A percentile compares a stretch with the other conserved stretches of the same genome.
These are phyloP conservation scores for Brenthis hecate DNA, from an alignment of 2,888 invertebrate genomes.

Conservation along the genomic window DNA sequence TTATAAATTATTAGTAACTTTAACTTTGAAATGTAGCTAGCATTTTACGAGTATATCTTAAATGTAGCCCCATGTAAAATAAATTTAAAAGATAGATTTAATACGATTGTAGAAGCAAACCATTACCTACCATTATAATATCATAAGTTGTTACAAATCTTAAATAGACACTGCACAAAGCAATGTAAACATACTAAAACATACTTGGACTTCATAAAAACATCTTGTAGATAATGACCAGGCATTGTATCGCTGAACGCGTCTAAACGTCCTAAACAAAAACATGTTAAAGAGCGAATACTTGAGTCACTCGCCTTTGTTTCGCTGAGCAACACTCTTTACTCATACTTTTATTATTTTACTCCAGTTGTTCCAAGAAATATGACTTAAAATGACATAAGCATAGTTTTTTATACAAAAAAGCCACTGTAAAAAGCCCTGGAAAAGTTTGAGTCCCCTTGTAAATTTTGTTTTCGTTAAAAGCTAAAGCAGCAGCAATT, in stretches of 20 bases:
- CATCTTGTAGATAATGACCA: conserved; percentile 28
- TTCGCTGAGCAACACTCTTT: background rate
- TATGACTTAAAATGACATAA: background rate
- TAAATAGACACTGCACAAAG: background rate
- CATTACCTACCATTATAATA: too few species aligned
- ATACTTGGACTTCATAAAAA: conserved; percentile 15
- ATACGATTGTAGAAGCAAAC: too few species aligned
- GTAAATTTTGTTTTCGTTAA: too few species aligned
- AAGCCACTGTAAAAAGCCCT: too few species aligned
- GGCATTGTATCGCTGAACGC: conserved; percentile 23
- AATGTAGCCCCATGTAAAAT: too few species aligned
- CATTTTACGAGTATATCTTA: too few species aligned
- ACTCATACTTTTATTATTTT: conserved; percentile 1
- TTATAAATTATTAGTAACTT: background rate
- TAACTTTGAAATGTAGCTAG: too few species aligned
- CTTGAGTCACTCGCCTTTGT: conserved; percentile 17
- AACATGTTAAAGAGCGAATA: conserved; percentile 18
- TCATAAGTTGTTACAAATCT: too few species aligned
- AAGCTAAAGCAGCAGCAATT: too few species aligned
- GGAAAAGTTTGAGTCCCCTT: too few species aligned
- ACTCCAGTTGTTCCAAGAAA: background rate
- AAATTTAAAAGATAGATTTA: too few species aligned
- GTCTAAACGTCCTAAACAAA: conserved; percentile 16
- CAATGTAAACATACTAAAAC: conserved; percentile 23
- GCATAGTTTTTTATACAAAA: background rate